Percentiles rank a stretch among this genome's conserved stretches.
phyloP scores from a whole-genome alignment of 1,140 invertebrate species.

The Drosophila hydei region DNA sequence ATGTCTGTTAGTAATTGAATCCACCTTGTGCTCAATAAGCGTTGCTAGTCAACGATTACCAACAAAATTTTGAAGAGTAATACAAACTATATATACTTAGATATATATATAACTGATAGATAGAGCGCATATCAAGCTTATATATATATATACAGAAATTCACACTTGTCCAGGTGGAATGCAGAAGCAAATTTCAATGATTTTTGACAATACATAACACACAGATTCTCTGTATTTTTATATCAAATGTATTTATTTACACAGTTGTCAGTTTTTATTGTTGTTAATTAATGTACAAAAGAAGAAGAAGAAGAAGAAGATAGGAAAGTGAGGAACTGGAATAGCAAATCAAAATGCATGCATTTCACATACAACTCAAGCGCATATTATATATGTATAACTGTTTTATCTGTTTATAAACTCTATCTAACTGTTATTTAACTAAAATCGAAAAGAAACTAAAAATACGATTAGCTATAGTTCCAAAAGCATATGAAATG shows the following conservation, averaged over 20 bases:
- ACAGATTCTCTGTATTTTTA: constrained; percentile 79
- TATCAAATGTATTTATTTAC: constrained; percentile 74
- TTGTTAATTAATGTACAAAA: constrained; percentile 50
- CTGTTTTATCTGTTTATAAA: constrained; percentile 12
- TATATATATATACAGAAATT: constrained; percentile 19
- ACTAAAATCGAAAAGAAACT: neutral
- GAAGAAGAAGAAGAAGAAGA: constrained; percentile 11
- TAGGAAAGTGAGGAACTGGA: neutral
- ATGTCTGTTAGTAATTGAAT: constrained; percentile 29
- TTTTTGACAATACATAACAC: constrained; percentile 78
- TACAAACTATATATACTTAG: constrained; percentile 5
- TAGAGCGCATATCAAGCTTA: constrained; percentile 49
- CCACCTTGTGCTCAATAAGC: constrained; percentile 46
- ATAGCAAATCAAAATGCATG: constrained; percentile 19
- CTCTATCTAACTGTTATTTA: neutral
- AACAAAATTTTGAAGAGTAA: neutral
- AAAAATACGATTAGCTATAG: constrained; percentile 19
- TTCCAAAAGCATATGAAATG: constrained; percentile 51
- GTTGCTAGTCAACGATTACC: constrained; percentile 42
- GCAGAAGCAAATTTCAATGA: constrained; percentile 57
- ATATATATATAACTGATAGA: constrained; percentile 12
- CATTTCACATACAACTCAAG: constrained; percentile 34
- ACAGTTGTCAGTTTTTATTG: constrained; percentile 46
- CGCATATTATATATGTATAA: constrained; percentile 3
- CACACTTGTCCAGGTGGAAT: constrained; percentile 16